These are phyloP conservation scores for Phoxinus dragarum DNA, from an alignment of 2,797 vertebrate genomes.

Conservation along the genomic window DNA sequence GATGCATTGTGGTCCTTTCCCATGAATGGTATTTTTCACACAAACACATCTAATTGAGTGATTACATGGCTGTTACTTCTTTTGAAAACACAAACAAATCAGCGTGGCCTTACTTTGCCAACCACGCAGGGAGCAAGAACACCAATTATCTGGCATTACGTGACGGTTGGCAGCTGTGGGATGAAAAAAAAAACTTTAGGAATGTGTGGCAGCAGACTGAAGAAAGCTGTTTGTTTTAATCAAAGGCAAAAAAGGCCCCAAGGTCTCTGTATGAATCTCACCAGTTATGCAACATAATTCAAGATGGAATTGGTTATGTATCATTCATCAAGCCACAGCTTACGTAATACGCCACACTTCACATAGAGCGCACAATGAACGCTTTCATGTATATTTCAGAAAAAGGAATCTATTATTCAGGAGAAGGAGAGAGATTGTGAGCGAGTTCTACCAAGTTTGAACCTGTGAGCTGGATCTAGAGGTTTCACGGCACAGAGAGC, in stretches of 20 bases:
- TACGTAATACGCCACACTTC: slow-evolving; percentile 67
- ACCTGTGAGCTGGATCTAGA: not conserved
- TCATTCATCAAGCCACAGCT: slow-evolving; percentile 62
- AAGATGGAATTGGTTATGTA: slow-evolving; percentile 60
- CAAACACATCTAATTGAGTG: slow-evolving; percentile 54
- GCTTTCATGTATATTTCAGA: slow-evolving; percentile 75
- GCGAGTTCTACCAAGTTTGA: slow-evolving; percentile 22
- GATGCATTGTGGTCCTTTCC: slow-evolving; percentile 9
- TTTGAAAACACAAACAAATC: slow-evolving; percentile 45
- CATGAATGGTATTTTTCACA: slow-evolving; percentile 45
- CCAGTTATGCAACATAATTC: slow-evolving; percentile 68
- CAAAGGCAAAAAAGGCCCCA: slow-evolving; percentile 43
- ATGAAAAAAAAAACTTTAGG: not conserved
- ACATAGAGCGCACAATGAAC: slow-evolving; percentile 51
- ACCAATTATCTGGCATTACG: slow-evolving; percentile 57
- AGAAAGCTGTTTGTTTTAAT: slow-evolving; percentile 54
- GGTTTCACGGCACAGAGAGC: slow-evolving; percentile 11
- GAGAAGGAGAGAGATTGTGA: slow-evolving; percentile 39
- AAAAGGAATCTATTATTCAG: slow-evolving; percentile 69
- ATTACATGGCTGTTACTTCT: slow-evolving; percentile 49
- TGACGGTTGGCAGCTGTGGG: slow-evolving; percentile 54
- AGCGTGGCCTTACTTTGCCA: slow-evolving; percentile 31
- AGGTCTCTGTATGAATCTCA: slow-evolving; percentile 59
- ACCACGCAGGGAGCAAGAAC: slow-evolving; percentile 42
- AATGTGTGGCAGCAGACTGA: slow-evolving; percentile 9